phyloP scores from a whole-genome alignment of 2,888 invertebrate genomes.

The Nematopogon swammerdamellus region DNA sequence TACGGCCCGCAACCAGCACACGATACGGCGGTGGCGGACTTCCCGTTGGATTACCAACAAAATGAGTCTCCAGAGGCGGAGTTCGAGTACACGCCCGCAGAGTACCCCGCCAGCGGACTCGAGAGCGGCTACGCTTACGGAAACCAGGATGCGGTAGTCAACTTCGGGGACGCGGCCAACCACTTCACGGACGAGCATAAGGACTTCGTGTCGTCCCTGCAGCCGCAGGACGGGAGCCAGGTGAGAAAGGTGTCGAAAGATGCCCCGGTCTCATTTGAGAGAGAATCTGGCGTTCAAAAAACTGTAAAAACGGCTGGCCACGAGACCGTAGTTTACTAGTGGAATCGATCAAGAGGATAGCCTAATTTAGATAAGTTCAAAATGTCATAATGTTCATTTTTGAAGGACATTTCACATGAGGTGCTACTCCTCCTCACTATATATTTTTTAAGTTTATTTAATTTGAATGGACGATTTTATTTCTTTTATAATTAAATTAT shows the following conservation, averaged over 20 bases:
- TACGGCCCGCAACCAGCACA: no score
- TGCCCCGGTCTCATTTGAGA: slow-evolving; percentile 28
- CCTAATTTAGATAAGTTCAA: no score
- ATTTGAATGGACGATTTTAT: no score
- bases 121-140: not conserved
- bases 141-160: slow-evolving; percentile 10
- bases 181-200: slow-evolving; percentile 5
- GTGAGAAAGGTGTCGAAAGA: slow-evolving; percentile 23
- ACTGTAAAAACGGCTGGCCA: slow-evolving; percentile 32
- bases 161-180: slow-evolving; percentile 6
- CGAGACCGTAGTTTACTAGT: slow-evolving; percentile 34
- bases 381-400: no score
- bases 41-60: not conserved
- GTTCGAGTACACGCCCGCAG: not conserved
- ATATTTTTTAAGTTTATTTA: no score
- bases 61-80: not conserved
- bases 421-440: no score
- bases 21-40: slow-evolving; percentile 15
- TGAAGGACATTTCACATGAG: no score
- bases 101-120: not conserved
- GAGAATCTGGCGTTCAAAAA: slow-evolving; percentile 40
- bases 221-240: slow-evolving; percentile 11
- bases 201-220: not conserved
- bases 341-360: no score
- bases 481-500: no score